Conservation (phyloP, 1,140 invertebrate species). For the Cecropterus lyciades region DNA sequence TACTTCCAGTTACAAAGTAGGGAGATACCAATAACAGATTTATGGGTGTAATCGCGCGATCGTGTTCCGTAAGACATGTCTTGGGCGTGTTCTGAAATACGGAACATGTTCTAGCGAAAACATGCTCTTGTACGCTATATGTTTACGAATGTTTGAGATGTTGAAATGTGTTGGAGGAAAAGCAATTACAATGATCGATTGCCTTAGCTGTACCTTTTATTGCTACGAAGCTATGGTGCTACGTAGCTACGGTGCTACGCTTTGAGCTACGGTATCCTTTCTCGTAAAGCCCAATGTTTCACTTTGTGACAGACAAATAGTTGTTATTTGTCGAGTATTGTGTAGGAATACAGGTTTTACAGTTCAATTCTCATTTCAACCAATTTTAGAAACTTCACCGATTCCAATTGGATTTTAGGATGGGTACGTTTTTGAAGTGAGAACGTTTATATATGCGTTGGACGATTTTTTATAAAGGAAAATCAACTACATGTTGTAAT, state of each 20-base stretch:
- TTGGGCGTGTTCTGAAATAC: conserved; percentile 18
- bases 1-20: conserved; percentile 25
- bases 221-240: conserved; percentile 7
- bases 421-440: too few relatives aligned
- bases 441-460: too few relatives aligned
- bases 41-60: conserved; percentile 22
- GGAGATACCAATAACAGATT: conserved; percentile 30
- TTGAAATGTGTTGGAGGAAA: conserved; percentile 8
- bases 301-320: neutral
- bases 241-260: conserved; percentile 2
- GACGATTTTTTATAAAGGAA: too few relatives aligned
- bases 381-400: too few relatives aligned
- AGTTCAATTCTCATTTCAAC: too few relatives aligned
- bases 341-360: neutral
- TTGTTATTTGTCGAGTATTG: neutral
- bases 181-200: conserved; percentile 25
- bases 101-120: conserved; percentile 18
- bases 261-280: neutral
- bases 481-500: too few relatives aligned
- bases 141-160: conserved; percentile 25
- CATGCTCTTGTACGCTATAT: conserved; percentile 15
- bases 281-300: neutral
- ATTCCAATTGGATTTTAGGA: too few relatives aligned
- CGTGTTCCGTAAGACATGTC: conserved; percentile 23
- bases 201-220: neutral